Base-by-base conservation (phyloP, 53 echinoderm and acorn worm genomes). In the Patiria pectinifera region DNA sequence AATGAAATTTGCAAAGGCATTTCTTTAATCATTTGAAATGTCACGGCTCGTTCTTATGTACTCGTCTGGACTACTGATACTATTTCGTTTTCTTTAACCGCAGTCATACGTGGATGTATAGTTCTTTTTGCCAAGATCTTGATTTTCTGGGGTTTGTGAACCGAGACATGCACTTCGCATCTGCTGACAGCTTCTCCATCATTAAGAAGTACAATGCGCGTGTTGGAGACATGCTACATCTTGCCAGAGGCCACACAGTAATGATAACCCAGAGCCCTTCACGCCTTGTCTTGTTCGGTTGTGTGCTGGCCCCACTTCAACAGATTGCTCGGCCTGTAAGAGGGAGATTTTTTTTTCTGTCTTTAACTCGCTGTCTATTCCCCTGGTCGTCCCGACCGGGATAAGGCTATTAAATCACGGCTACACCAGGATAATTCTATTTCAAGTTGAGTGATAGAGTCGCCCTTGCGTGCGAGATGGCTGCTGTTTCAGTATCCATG, bases 341-440 rank as follows among this genome's bases (percentile, higher is more conserved):
- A 44, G 35, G 43, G 35, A 45, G 71, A 48, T n/a, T 72, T 13
- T 59, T n/a, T 23, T 9, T 24, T 71, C 80, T 46, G 15, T 79
- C 12, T 13, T n/a, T 79, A 45, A 79, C 80, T 45, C 80, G 9
- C n/a, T 79, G 24, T 83, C 81, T 35, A 60, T 83, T 77, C n/a
- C n/a, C 89, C 60, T 45, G 6, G 89, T 78, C 76, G 78, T 62
- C 61, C 48, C 47, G 66, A 79, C 70, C 62, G 69, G 90, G 63
- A 90, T 81, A 45, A 90, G 62, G 69, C 81, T 81, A 90, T 90
- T 81, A 66, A 90, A 90, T 90, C 90, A 90, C 88, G 60, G 81
- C 89, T 45, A 53, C n/a, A n/a, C 60, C 24, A 63, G 80, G 90
- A 46, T 80, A 80, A 80, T 81, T 81, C 80, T 69, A 81, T 81